Conservation (phyloP, 2,113 vertebrate genomes). For the Malurus elegans region DNA sequence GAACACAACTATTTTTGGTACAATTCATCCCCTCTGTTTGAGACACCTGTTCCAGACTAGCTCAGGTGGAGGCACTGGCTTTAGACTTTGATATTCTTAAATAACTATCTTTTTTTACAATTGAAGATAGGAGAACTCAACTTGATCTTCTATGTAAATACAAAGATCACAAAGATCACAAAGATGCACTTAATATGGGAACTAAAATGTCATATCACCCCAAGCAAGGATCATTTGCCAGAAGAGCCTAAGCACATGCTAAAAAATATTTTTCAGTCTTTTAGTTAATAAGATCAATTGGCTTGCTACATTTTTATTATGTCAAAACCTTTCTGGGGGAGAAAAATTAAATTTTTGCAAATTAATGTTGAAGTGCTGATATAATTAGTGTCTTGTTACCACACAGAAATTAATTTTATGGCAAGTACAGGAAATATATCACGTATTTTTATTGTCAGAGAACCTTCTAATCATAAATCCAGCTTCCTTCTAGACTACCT, state of each 20-base stretch:
- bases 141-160: background rate
- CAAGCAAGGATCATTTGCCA: background rate
- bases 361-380: background rate
- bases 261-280: background rate
- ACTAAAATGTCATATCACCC: background rate
- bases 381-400: background rate
- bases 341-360: background rate
- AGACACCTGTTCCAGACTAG: background rate
- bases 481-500: background rate
- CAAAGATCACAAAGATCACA: background rate
- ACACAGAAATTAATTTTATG: background rate
- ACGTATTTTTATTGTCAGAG: background rate
- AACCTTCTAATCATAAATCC: background rate
- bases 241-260: rapidly evolving
- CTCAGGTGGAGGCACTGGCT: background rate
- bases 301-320: background rate
- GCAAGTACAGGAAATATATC: background rate
- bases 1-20: background rate
- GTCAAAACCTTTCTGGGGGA: background rate
- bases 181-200: background rate
- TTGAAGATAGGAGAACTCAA: background rate
- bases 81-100: background rate
- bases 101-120: background rate
- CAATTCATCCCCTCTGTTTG: background rate
- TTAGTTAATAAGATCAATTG: background rate